Percentiles rank a stretch among this genome's conserved stretches.
Evolutionary conservation across 30 jellyfish, hydroid and myxozoan genomes (phyloP).

Genomic region (Aurelia aurita): DNA sequence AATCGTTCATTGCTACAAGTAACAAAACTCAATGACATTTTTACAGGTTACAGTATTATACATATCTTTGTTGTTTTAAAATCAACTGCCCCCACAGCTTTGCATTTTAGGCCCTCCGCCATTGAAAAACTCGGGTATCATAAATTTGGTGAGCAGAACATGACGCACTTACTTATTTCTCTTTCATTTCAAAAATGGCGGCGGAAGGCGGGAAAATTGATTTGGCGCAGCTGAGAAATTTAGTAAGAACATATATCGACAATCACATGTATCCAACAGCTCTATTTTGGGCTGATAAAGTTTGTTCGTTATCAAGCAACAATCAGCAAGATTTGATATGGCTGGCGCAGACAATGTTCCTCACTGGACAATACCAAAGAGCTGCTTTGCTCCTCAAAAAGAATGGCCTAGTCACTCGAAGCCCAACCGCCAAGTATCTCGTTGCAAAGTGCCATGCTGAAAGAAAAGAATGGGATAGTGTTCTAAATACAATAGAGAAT

Average conservation of each 20-base stretch:
- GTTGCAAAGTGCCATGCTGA: constrained; percentile 85
- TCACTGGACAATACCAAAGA: constrained; percentile 78
- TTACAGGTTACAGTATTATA: too few relatives aligned
- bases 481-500: constrained; percentile 75
- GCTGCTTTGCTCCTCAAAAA: constrained; percentile 84
- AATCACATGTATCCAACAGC: constrained; percentile 88
- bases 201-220: constrained; percentile 85
- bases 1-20: neutral
- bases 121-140: neutral
- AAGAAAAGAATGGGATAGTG: constrained; percentile 85
- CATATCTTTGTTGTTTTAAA: too few relatives aligned
- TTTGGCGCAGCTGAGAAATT: constrained; percentile 86
- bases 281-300: constrained; percentile 95
- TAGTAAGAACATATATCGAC: constrained; percentile 89
- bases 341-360: constrained; percentile 86
- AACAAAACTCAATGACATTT: neutral
- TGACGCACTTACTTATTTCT: neutral
- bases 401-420: constrained; percentile 60
- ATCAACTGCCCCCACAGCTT: too few relatives aligned
- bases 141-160: neutral
- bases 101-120: neutral
- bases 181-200: constrained; percentile 43
- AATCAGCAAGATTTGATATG: constrained; percentile 86
- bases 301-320: constrained; percentile 81
- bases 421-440: constrained; percentile 73